These are phyloP conservation scores for Calycopis cecrops DNA, from an alignment of 1,140 invertebrate species.

Conservation along the genomic window DNA sequence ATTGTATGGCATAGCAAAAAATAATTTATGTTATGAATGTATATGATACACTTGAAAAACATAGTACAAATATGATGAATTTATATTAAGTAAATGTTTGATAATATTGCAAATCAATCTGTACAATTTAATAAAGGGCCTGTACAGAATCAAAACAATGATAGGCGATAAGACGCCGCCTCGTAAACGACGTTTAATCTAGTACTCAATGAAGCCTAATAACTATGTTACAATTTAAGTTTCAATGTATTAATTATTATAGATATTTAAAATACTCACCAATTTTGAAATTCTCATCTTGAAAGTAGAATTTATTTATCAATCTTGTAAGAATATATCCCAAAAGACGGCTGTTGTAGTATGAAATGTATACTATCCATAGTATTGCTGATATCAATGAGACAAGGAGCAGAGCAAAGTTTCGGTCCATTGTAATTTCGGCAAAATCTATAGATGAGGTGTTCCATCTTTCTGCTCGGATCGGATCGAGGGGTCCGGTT, in stretches of 20 bases:
- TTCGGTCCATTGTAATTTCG: conserved; percentile 87
- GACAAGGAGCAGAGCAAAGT: conserved; percentile 84
- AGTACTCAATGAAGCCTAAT: no score
- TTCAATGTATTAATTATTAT: background rate
- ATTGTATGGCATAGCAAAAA: no score
- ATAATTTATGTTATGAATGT: no score
- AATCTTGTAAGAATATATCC: conserved; percentile 93
- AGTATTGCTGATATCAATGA: conserved; percentile 87
- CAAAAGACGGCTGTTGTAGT: conserved; percentile 95
- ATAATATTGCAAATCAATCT: no score
- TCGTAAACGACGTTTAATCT: no score
- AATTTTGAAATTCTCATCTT: conserved; percentile 91
- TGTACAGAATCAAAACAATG: background rate
- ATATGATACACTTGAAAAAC: no score
- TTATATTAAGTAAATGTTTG: no score
- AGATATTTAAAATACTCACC: conserved; percentile 78
- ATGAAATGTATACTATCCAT: conserved; percentile 96
- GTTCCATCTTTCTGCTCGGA: conserved; percentile 74
- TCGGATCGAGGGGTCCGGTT: conserved; percentile 58
- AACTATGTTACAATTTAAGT: background rate
- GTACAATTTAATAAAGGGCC: no score
- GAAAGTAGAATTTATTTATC: conserved; percentile 90
- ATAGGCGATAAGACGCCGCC: background rate
- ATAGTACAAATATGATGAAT: no score
- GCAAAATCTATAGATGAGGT: conserved; percentile 77